Base-by-base conservation (phyloP, 2,797 vertebrate species). In the Carapus acus region DNA sequence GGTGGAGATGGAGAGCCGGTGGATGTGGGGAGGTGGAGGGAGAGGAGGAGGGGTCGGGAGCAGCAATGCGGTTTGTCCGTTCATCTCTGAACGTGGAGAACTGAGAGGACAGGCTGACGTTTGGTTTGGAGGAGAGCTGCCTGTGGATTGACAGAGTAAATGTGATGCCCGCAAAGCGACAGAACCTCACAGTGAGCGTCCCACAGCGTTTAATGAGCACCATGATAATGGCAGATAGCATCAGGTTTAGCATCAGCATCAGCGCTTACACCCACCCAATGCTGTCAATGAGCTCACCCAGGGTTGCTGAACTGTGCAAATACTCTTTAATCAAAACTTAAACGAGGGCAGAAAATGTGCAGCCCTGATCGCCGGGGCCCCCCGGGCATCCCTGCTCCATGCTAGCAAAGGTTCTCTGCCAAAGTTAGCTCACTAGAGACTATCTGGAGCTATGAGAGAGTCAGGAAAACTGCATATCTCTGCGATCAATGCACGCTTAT, bases 31-130 rank as follows among this genome's bases (percentile, higher is more conserved):
- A 49, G 17, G 24, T 27, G 24, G 5, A 5, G 4, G 24, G 24
- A 9, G 24, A 9, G 4, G 4, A 9, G 24, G 4, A 5, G 24
- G 24, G 4, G 24, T 27, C 24, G 24, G 24, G 63, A 76, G 66
- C 67, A 74, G 80, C 81, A 82, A 39, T 82, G 79, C 78, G 60
- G 79, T 74, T 65, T 60, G 41, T 60, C 38, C 13, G 58, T 36
- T 61, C 53, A 33, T 64, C 52, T 62, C 49, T 37, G 33, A 55
- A 34, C 36, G 46, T 36, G 39, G 38, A 54, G 21, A 19, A 48
- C 43, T 19, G 23, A 2, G 13, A 60, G 49, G 49, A 60, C 31
- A 21, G 24, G 18, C 38, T 57, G 53, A 24, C 24, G 58, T 54
- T 54, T 68, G 57, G 43, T 45, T 54, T 22, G 27, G 11, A 29